Base-by-base conservation (phyloP, 1,140 invertebrate species). In the Maniola jurtina region DNA sequence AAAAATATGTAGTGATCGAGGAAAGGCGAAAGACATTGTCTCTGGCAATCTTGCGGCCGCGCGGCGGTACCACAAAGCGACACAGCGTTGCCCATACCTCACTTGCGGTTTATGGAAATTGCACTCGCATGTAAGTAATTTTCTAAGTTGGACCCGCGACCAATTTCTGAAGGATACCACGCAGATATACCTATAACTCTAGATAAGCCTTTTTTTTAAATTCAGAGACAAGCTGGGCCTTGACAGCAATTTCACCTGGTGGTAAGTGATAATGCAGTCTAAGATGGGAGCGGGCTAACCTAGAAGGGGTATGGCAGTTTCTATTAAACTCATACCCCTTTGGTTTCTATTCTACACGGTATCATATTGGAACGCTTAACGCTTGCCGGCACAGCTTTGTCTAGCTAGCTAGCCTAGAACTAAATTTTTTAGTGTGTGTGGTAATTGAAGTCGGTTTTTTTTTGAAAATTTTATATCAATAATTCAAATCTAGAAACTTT, bases 71-170 rank as follows among this genome's bases (percentile, higher is more conserved):
- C 61, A 76, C 83, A 81, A 84, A 79, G 73, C 68, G 69, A 73
- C 74, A 71, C 71, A 77, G 77, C 76, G 58, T 55, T 38, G 80
- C 67, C 72, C 79, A 77, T 74, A 64, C 74, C 71, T 65, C 63
- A 61, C 72, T 79, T 86, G 84, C 79, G 84, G 84, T 86, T 70
- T 77, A 70, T 63, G 72, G 70, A 75, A 77, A 86, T 84, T 84
- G 79, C 82, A 64, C 77, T 67, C 64, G 59, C 73, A 76, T 86
- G 82, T 86, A 81, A 86, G 83, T 86, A 84, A 84, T 86, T 83
- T 86, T 86, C 84, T 83, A 84, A 86, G 60, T 75, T 75, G 62
- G 65, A 71, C 76, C 70, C 61, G 67, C 74, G 75, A 77, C 79
- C 75, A 73, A 81, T 79, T 81, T 81, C 75, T 76, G 65, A 70